Evolutionary conservation across 2,797 vertebrate genomes (phyloP).

Genomic region (Darevskia mixta): DNA sequence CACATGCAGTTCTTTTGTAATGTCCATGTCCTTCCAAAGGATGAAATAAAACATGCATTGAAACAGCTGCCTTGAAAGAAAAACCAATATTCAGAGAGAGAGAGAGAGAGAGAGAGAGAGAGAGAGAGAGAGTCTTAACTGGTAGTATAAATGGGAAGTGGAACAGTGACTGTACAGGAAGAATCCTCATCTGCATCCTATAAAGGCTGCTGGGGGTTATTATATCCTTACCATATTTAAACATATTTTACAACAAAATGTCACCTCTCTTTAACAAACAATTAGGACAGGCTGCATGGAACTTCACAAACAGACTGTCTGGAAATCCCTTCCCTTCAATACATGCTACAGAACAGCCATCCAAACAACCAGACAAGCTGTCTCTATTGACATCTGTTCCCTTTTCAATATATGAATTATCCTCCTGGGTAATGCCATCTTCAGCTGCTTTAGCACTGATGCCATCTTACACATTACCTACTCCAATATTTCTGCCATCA

Average conservation of each 20-base stretch:
- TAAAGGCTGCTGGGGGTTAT: slow-evolving; percentile 2
- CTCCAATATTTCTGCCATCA: slow-evolving; percentile 48
- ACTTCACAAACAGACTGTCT: slow-evolving; percentile 72
- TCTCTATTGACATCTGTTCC: slow-evolving; percentile 77
- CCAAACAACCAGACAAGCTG: slow-evolving; percentile 76
- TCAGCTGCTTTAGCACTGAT: slow-evolving; percentile 61
- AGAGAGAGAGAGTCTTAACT: not conserved
- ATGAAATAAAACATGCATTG: not conserved
- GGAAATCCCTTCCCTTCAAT: slow-evolving; percentile 73
- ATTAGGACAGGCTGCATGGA: slow-evolving; percentile 70
- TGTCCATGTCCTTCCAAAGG: not conserved
- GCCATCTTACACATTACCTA: slow-evolving; percentile 59
- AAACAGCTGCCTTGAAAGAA: not conserved
- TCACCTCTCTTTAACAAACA: slow-evolving; percentile 58
- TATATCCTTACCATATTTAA: slow-evolving; percentile 13
- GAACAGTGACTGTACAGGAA: not conserved
- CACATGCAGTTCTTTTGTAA: not conserved
- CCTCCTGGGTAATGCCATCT: slow-evolving; percentile 68
- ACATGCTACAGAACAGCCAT: slow-evolving; percentile 70
- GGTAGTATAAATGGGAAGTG: not conserved
- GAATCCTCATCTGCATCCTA: not conserved
- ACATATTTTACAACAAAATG: slow-evolving; percentile 61
- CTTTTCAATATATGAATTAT: slow-evolving; percentile 70
- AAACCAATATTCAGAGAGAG: not conserved
- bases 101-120: not conserved